phyloP scores from a whole-genome alignment of 2,797 vertebrate genomes.

The Alcedo atthis region DNA sequence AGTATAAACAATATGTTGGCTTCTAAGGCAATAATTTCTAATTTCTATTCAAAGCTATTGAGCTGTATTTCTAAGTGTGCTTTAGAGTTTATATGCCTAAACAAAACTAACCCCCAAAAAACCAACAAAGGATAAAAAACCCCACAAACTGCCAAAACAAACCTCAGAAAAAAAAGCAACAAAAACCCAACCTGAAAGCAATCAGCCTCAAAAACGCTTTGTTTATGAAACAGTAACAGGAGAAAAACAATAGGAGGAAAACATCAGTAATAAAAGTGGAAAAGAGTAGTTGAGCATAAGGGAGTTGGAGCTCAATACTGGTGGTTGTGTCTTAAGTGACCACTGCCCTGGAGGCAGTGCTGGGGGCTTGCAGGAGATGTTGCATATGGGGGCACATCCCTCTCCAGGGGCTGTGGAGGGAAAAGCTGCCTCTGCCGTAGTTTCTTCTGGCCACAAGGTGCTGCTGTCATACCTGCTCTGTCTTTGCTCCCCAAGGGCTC shows the following conservation, averaged over 20 bases:
- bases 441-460: not conserved
- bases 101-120: not conserved
- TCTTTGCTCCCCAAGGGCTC: not conserved
- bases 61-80: not conserved
- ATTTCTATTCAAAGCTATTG: not conserved
- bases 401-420: not conserved
- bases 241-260: not conserved
- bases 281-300: not conserved
- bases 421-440: not conserved
- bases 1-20: not conserved
- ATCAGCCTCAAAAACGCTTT: not conserved
- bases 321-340: not conserved
- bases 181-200: not conserved
- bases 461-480: not conserved
- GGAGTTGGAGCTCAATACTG: rapidly evolving
- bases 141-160: not conserved
- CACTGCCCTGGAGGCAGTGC: not conserved
- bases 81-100: not conserved
- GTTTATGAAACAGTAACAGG: not conserved
- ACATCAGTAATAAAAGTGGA: rapidly evolving
- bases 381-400: not conserved
- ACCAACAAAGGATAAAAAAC: not conserved
- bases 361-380: not conserved
- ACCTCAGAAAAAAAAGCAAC: too few relatives aligned
- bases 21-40: not conserved